Conservation (phyloP, 2,888 invertebrate genomes). For the Gonocerus acuteangulatus region DNA sequence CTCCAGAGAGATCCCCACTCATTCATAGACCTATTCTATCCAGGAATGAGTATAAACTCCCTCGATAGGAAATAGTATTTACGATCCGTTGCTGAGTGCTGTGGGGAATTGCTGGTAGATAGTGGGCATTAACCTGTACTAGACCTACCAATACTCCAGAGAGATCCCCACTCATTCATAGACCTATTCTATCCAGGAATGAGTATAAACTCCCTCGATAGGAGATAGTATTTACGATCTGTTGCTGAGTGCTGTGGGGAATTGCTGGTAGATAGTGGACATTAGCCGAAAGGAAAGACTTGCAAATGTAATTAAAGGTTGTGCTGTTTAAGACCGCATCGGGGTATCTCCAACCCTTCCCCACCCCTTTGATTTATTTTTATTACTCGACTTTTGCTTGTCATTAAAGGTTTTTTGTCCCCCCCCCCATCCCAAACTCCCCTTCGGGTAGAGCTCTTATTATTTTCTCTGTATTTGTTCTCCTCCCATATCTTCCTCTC, state of each 20-base stretch:
- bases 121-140: constrained; percentile 10
- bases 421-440: constrained; percentile 23
- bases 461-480: constrained; percentile 16
- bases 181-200: no score
- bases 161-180: no score
- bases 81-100: no score
- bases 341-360: constrained; percentile 15
- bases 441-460: constrained; percentile 22
- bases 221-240: no score
- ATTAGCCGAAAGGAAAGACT: constrained; percentile 28
- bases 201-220: no score
- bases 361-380: constrained; percentile 38
- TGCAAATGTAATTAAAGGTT: constrained; percentile 36
- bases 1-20: no score
- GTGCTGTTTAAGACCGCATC: constrained; percentile 30
- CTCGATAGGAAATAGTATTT: no score
- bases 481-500: constrained; percentile 8
- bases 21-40: no score
- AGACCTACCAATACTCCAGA: no score
- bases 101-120: no score
- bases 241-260: no score
- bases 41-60: no score
- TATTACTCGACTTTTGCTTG: constrained; percentile 39
- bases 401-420: constrained; percentile 38
- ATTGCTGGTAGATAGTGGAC: constrained; percentile 4